Evolutionary conservation across 2,888 invertebrate species (phyloP).

Genomic region (Drosophila ezoana): DNA sequence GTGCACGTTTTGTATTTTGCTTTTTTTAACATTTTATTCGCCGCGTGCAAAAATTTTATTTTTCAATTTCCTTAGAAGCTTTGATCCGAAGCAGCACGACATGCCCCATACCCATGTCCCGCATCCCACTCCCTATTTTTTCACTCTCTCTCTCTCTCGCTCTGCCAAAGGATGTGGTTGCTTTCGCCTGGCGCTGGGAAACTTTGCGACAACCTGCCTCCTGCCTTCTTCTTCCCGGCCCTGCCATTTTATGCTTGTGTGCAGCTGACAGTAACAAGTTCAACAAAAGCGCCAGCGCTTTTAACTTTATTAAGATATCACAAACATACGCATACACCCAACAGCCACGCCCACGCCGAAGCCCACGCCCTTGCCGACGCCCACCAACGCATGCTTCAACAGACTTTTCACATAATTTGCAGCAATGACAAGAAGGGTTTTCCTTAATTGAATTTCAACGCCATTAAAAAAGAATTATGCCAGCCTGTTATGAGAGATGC

Average conservation of each 20-base stretch:
- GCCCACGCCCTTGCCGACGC: constrained; percentile 3
- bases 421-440: constrained; percentile 67
- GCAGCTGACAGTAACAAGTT: constrained; percentile 70
- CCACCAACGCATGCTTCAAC: constrained; percentile 22
- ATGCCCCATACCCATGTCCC: constrained; percentile 6
- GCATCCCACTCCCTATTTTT: not conserved
- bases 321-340: constrained; percentile 52
- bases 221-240: not conserved
- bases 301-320: constrained; percentile 77
- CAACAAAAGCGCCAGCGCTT: constrained; percentile 65
- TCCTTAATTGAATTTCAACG: constrained; percentile 73
- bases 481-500: constrained; percentile 38
- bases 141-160: not conserved
- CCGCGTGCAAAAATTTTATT: constrained; percentile 54
- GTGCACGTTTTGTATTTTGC: constrained; percentile 21
- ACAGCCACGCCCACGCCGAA: constrained; percentile 13
- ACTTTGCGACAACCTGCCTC: constrained; percentile 47
- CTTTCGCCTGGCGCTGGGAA: constrained; percentile 29
- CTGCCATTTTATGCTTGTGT: constrained; percentile 28
- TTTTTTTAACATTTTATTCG: constrained; percentile 37
- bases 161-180: constrained; percentile 34
- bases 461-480: constrained; percentile 73
- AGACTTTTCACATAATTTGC: constrained; percentile 60
- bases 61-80: constrained; percentile 72
- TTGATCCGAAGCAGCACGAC: constrained; percentile 60